These are phyloP conservation scores for Gortyna flavago DNA, from an alignment of 2,888 invertebrate species.

Conservation along the genomic window DNA sequence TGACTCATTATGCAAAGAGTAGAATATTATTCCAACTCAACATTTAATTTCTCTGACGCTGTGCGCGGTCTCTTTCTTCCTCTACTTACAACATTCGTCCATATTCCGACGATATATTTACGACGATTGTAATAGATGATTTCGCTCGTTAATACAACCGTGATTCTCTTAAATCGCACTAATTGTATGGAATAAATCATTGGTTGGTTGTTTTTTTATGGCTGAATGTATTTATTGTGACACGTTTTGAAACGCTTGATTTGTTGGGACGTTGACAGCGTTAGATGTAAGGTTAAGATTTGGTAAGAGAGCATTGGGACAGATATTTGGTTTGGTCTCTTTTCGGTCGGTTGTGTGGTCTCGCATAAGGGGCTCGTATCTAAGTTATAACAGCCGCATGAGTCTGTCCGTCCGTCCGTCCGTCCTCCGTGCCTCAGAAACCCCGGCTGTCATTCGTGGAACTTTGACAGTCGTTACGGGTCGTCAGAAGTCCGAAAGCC, in stretches of 20 bases:
- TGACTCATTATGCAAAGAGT: constrained; percentile 46
- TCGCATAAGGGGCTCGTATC: too few species aligned
- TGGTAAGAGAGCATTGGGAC: constrained; percentile 27
- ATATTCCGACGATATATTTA: constrained; percentile 78
- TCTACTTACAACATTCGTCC: constrained; percentile 37
- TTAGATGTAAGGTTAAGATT: constrained; percentile 28
- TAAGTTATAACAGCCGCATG: too few species aligned
- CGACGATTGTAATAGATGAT: constrained; percentile 76
- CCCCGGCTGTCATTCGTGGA: too few species aligned
- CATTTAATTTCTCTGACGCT: constrained; percentile 48
- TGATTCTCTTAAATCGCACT: constrained; percentile 83
- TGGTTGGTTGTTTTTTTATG: constrained; percentile 65
- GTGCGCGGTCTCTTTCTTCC: constrained; percentile 28
- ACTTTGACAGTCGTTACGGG: too few species aligned
- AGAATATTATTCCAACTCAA: constrained; percentile 36
- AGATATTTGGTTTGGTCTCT: neutral
- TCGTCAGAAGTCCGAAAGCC: too few species aligned
- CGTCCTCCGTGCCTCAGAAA: too few species aligned
- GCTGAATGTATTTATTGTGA: constrained; percentile 67
- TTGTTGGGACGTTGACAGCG: constrained; percentile 59
- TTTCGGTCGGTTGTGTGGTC: constrained; percentile 8
- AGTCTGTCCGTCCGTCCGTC: too few species aligned
- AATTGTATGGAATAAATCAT: constrained; percentile 78
- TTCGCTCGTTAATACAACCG: constrained; percentile 77
- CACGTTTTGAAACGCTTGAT: constrained; percentile 66